Conservation (phyloP, 2,888 invertebrate species). For the Nowickia ferox region DNA sequence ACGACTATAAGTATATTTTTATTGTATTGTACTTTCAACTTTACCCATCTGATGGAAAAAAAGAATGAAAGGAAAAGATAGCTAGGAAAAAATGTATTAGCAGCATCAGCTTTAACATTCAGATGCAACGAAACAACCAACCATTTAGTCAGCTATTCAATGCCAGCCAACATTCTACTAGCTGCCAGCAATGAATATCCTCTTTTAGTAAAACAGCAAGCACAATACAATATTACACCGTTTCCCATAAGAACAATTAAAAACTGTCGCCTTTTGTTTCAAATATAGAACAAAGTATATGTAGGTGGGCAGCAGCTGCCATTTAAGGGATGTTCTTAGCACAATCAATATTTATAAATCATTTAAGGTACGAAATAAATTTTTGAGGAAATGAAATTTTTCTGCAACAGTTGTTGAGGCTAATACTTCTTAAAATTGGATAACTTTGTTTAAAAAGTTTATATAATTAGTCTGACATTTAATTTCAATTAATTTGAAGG, state of each 20-base stretch:
- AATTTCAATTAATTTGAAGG: too few species aligned
- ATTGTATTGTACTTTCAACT: conserved; percentile 38
- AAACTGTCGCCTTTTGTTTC: too few species aligned
- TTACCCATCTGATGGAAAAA: conserved; percentile 42
- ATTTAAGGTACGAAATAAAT: too few species aligned
- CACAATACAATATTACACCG: conserved; percentile 23
- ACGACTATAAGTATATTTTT: conserved; percentile 2
- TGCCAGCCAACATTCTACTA: conserved; percentile 24
- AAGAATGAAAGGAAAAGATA: background rate
- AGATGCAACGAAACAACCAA: conserved; percentile 47
- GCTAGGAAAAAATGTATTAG: conserved; percentile 29
- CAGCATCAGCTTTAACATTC: conserved; percentile 41
- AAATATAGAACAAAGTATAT: too few species aligned
- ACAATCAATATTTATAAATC: too few species aligned
- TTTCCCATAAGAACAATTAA: background rate
- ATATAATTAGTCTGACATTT: too few species aligned
- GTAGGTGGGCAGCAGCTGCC: too few species aligned
- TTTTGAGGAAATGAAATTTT: background rate
- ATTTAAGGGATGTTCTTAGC: too few species aligned
- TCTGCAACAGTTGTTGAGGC: too few species aligned
- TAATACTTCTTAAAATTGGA: too few species aligned
- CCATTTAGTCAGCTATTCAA: conserved; percentile 53
- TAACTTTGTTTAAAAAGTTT: too few species aligned
- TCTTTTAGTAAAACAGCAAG: conserved; percentile 20
- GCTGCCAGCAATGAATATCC: conserved; percentile 42